Percentiles rank a stretch among this genome's conserved stretches.
Conservation (phyloP, 2,888 invertebrate species). For the Megalurothrips usitatus region DNA sequence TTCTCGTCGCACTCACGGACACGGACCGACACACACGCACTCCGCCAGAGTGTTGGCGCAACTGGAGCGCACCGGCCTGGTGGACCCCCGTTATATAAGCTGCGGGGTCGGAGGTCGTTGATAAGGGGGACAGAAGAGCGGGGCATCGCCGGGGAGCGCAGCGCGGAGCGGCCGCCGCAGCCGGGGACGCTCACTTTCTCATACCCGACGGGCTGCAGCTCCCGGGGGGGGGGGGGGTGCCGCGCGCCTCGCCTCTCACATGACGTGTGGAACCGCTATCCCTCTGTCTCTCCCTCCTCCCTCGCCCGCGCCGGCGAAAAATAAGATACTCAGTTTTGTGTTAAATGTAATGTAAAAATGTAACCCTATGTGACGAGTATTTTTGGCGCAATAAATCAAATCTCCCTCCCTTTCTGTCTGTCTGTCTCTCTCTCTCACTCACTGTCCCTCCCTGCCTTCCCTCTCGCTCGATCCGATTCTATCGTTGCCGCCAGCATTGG, state of each 20-base stretch:
- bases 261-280: neutral
- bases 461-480: too few species aligned
- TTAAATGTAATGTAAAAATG: too few species aligned
- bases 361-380: too few species aligned
- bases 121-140: neutral
- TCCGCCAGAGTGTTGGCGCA: neutral
- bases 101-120: slow-evolving; percentile 23
- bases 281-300: neutral
- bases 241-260: neutral
- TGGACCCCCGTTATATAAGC: slow-evolving; percentile 14
- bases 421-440: too few species aligned
- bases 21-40: neutral
- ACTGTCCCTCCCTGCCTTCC: too few species aligned
- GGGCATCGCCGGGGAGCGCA: too few species aligned
- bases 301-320: neutral
- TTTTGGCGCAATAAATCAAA: neutral
- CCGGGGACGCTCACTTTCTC: too few species aligned
- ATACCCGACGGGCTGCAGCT: too few species aligned
- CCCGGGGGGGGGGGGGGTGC: too few species aligned
- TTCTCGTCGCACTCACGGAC: neutral
- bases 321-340: too few species aligned
- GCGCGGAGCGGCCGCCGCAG: too few species aligned
- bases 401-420: neutral
- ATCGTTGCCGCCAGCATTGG: too few species aligned
- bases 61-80: slow-evolving; percentile 2